Percentiles rank a stretch among this genome's conserved stretches.
These are phyloP conservation scores for Calcarius lapponicus DNA, from an alignment of 2,797 vertebrate genomes.

Conservation along the genomic window DNA sequence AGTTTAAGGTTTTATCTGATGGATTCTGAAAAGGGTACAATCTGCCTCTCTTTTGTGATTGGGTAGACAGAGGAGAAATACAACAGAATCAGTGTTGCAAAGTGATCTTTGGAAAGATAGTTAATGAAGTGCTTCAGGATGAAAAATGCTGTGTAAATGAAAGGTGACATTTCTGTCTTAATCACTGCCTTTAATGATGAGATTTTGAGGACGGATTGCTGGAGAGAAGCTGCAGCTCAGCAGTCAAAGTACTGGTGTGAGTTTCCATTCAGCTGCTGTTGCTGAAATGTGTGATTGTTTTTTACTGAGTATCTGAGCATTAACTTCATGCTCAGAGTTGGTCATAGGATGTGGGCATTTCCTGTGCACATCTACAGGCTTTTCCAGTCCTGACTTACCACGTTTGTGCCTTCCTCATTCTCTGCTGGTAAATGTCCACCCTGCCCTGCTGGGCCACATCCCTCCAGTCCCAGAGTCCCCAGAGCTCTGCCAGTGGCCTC, in stretches of 20 bases:
- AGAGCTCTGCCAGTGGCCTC: neutral
- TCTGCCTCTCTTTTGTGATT: slow-evolving; percentile 27
- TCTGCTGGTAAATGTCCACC: neutral
- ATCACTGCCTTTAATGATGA: slow-evolving; percentile 23
- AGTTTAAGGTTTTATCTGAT: slow-evolving; percentile 49
- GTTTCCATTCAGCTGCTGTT: neutral
- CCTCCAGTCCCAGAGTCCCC: neutral
- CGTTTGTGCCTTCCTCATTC: neutral
- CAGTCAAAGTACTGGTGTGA: neutral
- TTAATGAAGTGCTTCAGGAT: slow-evolving; percentile 52
- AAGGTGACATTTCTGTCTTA: slow-evolving; percentile 42
- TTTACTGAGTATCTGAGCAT: neutral
- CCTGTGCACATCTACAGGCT: neutral
- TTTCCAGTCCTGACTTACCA: neutral
- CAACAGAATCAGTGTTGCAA: slow-evolving; percentile 3
- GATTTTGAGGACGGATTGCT: neutral
- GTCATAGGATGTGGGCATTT: neutral
- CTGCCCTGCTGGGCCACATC: neutral
- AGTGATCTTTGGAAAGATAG: slow-evolving; percentile 43
- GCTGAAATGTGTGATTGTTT: neutral
- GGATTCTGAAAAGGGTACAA: slow-evolving; percentile 40
- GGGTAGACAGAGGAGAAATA: slow-evolving; percentile 18
- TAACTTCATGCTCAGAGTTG: neutral
- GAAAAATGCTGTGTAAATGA: slow-evolving; percentile 11
- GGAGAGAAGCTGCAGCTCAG: neutral